Base-by-base conservation (phyloP, 2,888 invertebrate species). In the Pterostichus madidus region DNA sequence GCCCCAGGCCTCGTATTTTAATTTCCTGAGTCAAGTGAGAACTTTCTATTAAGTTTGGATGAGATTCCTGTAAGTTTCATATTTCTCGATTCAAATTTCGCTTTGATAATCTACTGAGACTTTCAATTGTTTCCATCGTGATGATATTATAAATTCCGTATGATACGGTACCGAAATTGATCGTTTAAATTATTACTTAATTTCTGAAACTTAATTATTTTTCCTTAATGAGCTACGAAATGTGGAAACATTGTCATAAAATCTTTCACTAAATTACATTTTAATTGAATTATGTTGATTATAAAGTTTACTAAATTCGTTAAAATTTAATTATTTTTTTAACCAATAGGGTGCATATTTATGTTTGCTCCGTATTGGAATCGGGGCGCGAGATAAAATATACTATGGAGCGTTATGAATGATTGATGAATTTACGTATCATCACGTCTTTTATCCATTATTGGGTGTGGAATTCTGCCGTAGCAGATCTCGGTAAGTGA, bases 101-200 rank as follows among this genome's bases (percentile, higher is more conserved):
- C 24, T 59, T 52, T 59, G 24, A 24, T 11, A 15, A 24, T 59
- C 2, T 59, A 7, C 39, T 0, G 8, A 39, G 39, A 35, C 35
- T n/a, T n/a, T n/a, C n/a, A n/a, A n/a, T n/a, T n/a, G n/a, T n/a
- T n/a, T n/a, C 35, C 3, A 6, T 35, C 6, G 3, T 35, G 31
- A 61, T 61, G 31, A 32, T n/a, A 64, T 64, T 64, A 64, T 64
- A 64, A 64, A 64, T 64, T 64, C 64, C 35, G 35, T 64, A 32
- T 64, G 64, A 64, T 64, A 35, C 35, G 59, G 11, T 31, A 31
- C 10, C 8, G 24, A 24, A 59, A 59, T 59, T 59, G 64, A 32
- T 64, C 64, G 35, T 64, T 64, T 64, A 64, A 59, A 64, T 64
- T n/a, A 64, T 64, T 31, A 64, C 64, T 64, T 64, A 64, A 8